Conservation (phyloP, 2,797 vertebrate species). For the Salmo trutta region DNA sequence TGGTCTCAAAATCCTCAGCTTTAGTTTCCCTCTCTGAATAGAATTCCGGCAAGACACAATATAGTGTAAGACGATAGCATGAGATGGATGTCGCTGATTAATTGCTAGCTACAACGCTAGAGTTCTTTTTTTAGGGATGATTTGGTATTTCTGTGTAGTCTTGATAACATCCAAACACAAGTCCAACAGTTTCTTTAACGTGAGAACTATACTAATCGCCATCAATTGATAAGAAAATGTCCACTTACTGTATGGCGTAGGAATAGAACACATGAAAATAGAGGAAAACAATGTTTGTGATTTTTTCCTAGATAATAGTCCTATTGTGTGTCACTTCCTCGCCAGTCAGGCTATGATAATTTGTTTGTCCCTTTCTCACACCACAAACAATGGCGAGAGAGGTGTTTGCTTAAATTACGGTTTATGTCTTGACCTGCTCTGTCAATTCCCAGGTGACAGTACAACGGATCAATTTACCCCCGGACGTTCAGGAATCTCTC, state of each 20-base stretch:
- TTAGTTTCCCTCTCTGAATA: neutral
- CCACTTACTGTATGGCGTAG: too few species aligned
- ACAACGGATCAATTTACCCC: neutral
- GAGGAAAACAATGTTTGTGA: neutral
- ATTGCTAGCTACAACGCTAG: too few species aligned
- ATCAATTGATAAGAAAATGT: too few species aligned
- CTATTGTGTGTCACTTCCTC: neutral
- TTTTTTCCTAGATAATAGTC: neutral
- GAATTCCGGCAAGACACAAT: neutral
- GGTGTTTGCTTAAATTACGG: neutral
- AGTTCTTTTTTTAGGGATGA: neutral
- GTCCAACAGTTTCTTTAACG: too few species aligned
- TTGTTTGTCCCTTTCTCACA: neutral
- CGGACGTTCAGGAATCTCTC: neutral
- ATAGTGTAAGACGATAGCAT: neutral
- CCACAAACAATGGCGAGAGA: neutral
- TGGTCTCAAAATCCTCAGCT: neutral
- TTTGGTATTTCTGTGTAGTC: neutral
- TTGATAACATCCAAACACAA: neutral
- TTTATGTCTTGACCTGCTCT: neutral
- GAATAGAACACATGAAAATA: neutral
- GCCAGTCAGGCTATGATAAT: neutral
- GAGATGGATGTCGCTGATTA: neutral
- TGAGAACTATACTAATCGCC: too few species aligned
- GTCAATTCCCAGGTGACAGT: neutral